Percentiles rank a stretch among this genome's conserved stretches.
phyloP scores from a whole-genome alignment of 2,797 vertebrate genomes.

The Bradypodion ventrale region DNA sequence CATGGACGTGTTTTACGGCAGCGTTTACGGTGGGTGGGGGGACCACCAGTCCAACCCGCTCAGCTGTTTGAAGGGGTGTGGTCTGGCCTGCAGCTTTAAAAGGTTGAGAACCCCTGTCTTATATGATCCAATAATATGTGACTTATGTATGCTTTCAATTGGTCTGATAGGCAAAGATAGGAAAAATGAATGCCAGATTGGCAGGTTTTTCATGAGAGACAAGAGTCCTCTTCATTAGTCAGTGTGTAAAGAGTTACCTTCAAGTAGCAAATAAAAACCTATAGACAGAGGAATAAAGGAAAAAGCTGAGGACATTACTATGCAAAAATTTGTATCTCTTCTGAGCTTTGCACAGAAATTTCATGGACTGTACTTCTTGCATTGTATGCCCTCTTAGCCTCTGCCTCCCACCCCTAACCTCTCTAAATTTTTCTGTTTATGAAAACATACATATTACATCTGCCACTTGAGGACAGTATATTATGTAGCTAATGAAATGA shows the following conservation, averaged over 20 bases:
- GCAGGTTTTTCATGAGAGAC: no score
- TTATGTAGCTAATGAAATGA: background rate
- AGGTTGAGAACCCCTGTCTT: no score
- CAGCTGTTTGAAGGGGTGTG: no score
- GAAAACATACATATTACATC: background rate
- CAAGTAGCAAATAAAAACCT: background rate
- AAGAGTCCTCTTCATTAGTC: background rate
- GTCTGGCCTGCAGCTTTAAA: no score
- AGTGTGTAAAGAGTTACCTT: background rate
- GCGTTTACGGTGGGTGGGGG: no score
- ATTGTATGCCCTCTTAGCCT: background rate
- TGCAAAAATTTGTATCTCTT: background rate
- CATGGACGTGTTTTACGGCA: no score
- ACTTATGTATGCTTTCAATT: background rate
- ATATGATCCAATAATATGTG: background rate
- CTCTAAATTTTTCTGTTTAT: background rate
- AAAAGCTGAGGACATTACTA: background rate
- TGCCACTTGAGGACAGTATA: no score
- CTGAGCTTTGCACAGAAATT: background rate
- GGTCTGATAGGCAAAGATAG: background rate
- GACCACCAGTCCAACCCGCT: no score
- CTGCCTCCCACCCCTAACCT: no score
- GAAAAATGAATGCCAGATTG: background rate
- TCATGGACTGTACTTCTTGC: background rate
- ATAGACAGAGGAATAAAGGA: background rate